These are phyloP conservation scores for Noctilio leporinus DNA, from an alignment of 2,113 vertebrate genomes.

Conservation along the genomic window DNA sequence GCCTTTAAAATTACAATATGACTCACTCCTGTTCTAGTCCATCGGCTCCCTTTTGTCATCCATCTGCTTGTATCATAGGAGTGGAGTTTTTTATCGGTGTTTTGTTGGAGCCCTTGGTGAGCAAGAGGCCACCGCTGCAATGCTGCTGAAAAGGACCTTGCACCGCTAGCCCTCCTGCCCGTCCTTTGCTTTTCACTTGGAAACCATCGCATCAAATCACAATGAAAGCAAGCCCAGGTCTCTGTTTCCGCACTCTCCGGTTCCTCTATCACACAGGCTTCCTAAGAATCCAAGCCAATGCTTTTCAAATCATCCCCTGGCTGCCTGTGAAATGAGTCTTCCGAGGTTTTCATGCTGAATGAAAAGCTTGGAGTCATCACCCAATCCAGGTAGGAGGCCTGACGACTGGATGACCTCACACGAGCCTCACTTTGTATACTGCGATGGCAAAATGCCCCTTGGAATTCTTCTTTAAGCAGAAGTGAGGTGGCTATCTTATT, in stretches of 20 bases:
- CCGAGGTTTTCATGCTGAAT: background rate
- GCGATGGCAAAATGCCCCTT: background rate
- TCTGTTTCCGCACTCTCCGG: background rate
- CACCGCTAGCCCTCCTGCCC: background rate
- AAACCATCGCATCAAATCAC: background rate
- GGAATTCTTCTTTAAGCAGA: background rate
- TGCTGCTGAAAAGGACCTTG: background rate
- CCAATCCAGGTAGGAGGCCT: background rate
- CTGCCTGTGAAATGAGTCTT: conserved; percentile 8
- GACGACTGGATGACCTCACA: background rate
- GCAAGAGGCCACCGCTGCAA: background rate
- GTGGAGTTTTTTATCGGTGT: background rate
- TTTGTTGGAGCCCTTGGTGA: background rate
- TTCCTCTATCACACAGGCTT: background rate
- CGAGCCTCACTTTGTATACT: background rate
- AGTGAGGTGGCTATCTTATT: background rate
- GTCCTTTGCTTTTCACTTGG: background rate
- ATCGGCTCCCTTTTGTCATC: background rate
- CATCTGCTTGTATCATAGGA: background rate
- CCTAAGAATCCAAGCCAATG: background rate
- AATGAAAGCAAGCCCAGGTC: background rate
- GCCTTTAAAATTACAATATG: background rate
- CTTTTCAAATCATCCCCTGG: conserved; percentile 12
- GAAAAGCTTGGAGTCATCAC: background rate
- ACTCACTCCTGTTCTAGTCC: background rate